These are phyloP conservation scores for Macroramphosus scolopax DNA, from an alignment of 2,797 vertebrate genomes.

Conservation along the genomic window DNA sequence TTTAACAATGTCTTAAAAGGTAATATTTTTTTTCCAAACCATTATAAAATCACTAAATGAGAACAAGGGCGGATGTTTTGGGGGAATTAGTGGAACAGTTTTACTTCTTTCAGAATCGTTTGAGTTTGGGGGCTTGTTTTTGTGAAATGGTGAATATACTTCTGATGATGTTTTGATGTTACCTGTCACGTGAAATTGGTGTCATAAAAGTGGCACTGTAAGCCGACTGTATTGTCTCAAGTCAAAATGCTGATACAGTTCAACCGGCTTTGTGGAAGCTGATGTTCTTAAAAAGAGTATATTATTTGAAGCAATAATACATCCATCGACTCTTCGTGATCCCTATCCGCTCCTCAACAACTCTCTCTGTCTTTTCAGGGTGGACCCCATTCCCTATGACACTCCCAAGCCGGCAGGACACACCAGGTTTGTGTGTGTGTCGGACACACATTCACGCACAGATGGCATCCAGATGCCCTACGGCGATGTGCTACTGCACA, in stretches of 20 bases:
- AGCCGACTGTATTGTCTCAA: too few relatives aligned
- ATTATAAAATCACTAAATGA: slow-evolving; percentile 15
- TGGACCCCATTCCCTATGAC: slow-evolving; percentile 92
- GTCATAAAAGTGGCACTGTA: neutral
- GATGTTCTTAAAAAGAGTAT: neutral
- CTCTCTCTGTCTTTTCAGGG: slow-evolving; percentile 56
- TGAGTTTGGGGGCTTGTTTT: neutral
- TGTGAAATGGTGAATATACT: neutral
- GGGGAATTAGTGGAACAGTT: neutral
- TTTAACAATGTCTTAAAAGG: too few relatives aligned
- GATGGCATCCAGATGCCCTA: slow-evolving; percentile 99
- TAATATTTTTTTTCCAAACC: too few relatives aligned
- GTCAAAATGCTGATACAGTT: neutral
- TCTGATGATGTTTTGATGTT: neutral
- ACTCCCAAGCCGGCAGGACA: slow-evolving; percentile 94
- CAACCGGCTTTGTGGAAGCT: neutral
- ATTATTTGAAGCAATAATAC: too few relatives aligned
- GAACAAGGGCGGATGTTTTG: slow-evolving; percentile 2
- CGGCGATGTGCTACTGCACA: slow-evolving; percentile 97
- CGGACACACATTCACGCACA: slow-evolving; percentile 97
- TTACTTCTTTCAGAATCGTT: neutral
- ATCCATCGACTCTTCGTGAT: neutral
- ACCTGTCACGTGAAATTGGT: too few relatives aligned
- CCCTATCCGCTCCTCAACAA: neutral
- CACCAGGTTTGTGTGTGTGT: slow-evolving; percentile 96